Evolutionary conservation across 2,797 vertebrate species (phyloP).

Genomic region (Myotis myotis): DNA sequence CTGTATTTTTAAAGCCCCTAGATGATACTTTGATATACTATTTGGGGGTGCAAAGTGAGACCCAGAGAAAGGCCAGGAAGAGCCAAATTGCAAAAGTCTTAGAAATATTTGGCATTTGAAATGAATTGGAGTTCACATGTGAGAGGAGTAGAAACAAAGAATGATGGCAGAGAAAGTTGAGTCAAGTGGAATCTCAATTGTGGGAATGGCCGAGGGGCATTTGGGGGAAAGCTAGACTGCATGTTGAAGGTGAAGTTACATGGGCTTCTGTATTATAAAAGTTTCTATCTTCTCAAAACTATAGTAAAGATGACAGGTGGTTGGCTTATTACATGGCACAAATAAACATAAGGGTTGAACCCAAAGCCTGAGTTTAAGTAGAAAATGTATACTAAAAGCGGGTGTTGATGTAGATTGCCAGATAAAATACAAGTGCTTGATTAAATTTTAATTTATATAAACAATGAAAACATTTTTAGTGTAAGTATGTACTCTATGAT

Average conservation of each 20-base stretch:
- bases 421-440: not conserved
- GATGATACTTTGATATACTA: not conserved
- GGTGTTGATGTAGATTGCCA: not conserved
- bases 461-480: not conserved
- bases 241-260: not conserved
- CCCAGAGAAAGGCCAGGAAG: not conserved
- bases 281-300: not conserved
- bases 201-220: not conserved
- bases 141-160: not conserved
- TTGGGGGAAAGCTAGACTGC: not conserved
- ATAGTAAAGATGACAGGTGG: not conserved
- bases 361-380: not conserved
- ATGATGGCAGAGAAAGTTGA: not conserved
- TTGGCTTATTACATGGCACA: not conserved
- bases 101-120: not conserved
- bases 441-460: conserved; percentile 38
- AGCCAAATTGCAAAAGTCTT: not conserved
- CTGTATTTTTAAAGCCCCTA: conserved; percentile 2
- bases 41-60: not conserved
- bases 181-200: not conserved
- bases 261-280: not conserved
- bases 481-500: not conserved
- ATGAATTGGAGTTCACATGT: not conserved
- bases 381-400: not conserved
- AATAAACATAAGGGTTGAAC: not conserved